phyloP scores from a whole-genome alignment of 2,113 vertebrate species.

The Sylvilagus bachmani region DNA sequence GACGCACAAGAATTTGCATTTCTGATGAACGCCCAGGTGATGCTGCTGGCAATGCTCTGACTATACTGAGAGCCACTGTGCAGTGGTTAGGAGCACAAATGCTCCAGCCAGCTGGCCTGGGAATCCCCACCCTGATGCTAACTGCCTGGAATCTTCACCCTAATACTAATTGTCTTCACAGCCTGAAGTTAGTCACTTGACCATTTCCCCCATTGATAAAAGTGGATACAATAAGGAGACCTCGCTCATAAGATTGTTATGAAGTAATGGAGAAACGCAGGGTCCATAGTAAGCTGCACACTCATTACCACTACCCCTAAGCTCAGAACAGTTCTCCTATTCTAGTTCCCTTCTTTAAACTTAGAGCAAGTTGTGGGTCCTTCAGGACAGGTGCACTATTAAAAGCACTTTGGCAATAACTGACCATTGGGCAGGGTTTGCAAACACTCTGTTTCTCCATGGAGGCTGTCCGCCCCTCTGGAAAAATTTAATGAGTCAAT shows the following conservation, averaged over 20 bases:
- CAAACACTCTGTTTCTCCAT: not conserved
- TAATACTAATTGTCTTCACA: not conserved
- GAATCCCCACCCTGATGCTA: not conserved
- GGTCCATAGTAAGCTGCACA: not conserved
- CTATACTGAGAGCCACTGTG: not conserved
- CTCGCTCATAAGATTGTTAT: not conserved
- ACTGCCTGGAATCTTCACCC: not conserved
- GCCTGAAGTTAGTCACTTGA: slow-evolving; percentile 36
- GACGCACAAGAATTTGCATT: slow-evolving; percentile 4
- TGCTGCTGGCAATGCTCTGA: not conserved
- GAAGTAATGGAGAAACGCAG: not conserved
- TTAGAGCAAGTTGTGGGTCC: slow-evolving; percentile 10
- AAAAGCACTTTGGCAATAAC: not conserved
- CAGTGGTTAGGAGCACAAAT: not conserved
- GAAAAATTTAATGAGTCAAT: slow-evolving; percentile 32
- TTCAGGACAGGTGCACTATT: not conserved
- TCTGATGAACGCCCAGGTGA: not conserved
- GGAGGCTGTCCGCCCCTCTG: not conserved
- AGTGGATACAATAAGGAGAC: not conserved
- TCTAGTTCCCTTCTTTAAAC: slow-evolving; percentile 53
- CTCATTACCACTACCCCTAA: not conserved
- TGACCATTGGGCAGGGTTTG: not conserved
- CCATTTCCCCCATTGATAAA: not conserved
- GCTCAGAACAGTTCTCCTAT: not conserved
- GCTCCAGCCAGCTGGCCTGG: not conserved